Evolutionary conservation across 2,113 vertebrate species (phyloP), one percentile per base, ranked within the genome.

Genomic region (Athene cunicularia): DNA sequence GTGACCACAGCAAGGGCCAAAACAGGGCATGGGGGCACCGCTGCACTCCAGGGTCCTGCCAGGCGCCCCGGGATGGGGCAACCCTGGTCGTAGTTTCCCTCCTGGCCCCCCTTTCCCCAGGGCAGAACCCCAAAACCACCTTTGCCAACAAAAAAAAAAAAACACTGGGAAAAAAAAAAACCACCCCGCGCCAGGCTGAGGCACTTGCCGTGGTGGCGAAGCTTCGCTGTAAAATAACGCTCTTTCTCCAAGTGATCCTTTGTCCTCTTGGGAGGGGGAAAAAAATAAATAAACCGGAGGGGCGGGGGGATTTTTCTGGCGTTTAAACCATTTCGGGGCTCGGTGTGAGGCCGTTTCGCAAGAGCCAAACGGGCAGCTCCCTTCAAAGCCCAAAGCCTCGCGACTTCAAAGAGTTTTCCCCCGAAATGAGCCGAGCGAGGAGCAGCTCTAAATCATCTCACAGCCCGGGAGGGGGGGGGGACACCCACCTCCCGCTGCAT

Each of bases 161-260:
- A 39, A 10, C 49, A 9, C 50, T 11, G 5, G 5, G 8, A n/a
- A 8, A 8, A 8, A n/a, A 8, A 8, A n/a, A 8, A 19, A 8
- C 0, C 6, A 12, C 7, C 1, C 8, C 1, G 2, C 0, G 2
- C 14, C 35, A 20, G 6, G 28, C 15, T 0, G 7, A 52, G 43
- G 24, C 18, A 5, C 28, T 21, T 10, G 0, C 6, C 13, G 33
- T 8, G 15, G 11, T 11, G 23, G n/a, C 14, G 37, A 21, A 55
- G 15, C 28, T 11, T 10, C 0, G 0, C 14, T 2, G 0, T 3
- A 11, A 37, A 21, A 37, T 7, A 8, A 21, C 13, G 11, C 43
- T 5, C 19, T 6, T 23, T 14, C 20, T 19, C 66, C 22, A 14
- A 12, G 14, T 0, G 19, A 49, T 4, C 1, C 0, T 23, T 71